Base-by-base conservation (phyloP, 2,888 invertebrate genomes). In the Drosophila nigricruria region DNA sequence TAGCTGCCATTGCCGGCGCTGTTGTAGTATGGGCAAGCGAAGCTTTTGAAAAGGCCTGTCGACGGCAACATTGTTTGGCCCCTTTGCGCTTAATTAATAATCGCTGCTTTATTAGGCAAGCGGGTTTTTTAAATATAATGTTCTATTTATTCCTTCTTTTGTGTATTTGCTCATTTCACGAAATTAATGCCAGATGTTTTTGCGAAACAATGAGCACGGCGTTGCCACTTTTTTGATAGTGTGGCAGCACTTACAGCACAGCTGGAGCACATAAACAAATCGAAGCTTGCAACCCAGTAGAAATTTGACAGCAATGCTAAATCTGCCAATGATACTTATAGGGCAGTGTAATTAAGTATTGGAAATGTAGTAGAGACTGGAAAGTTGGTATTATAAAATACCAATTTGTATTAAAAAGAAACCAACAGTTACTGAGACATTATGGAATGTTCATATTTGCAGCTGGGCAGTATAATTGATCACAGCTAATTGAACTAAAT, bases 41-140 rank as follows among this genome's bases (percentile, higher is more conserved):
- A 95, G 87, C 95, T 95, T 93, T 96, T 96, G 91, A 98, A 98
- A 92, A 97, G 96, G 75, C 98, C 98, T 81, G 97, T 96, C 67
- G 97, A 96, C 43, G 98, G 97, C 90, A 98, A 94, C 98, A 98
- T 98, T 92, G 52, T 63, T 63, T 27, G 8, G 10, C 34, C 53
- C 5, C 23, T 12, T 93, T 92, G 10, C 34, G 25, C 25, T 61
- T 20, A 45, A n/a, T 50, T 49, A 52, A 18, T 36, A 25, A 27
- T 42, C 45, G 71, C 56, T 50, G 56, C 72, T 72, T 34, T 45
- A 25, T 32, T 3, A 34, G 65, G 70, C 71, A 47, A 70, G 60
- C 69, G 59, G 38, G n/a, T n/a, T n/a, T 68, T 14, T n/a, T 53
- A 47, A 74, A 54, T 69, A 52, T 64, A 69, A 25, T 62, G 45